A percentile compares a stretch with the other conserved stretches of the same genome.
phyloP scores from a whole-genome alignment of 2,113 vertebrate genomes.

The Paralichthys olivaceus region DNA sequence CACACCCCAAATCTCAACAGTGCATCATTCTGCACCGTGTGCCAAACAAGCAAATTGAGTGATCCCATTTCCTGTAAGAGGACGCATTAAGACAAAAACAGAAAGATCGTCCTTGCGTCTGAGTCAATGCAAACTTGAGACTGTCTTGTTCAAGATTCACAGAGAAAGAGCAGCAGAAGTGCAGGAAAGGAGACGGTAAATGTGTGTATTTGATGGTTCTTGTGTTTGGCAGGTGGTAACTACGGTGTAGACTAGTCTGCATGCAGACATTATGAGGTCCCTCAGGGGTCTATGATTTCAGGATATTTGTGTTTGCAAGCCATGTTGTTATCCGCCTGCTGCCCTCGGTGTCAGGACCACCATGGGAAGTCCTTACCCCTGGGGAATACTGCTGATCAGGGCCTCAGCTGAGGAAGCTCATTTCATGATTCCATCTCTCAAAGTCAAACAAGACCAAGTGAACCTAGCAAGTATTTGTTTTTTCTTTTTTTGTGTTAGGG shows the following conservation, averaged over 20 bases:
- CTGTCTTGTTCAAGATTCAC: neutral
- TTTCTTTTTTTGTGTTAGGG: neutral
- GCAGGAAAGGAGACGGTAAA: neutral
- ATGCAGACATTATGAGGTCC: slow-evolving; percentile 28
- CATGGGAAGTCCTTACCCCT: slow-evolving; percentile 44
- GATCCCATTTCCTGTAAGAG: slow-evolving; percentile 6
- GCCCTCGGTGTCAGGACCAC: slow-evolving; percentile 72
- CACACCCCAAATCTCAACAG: slow-evolving; percentile 20
- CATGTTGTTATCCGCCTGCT: slow-evolving; percentile 47
- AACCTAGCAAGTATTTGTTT: neutral
- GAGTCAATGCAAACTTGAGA: neutral
- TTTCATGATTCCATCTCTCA: slow-evolving; percentile 27
- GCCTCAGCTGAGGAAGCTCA: slow-evolving; percentile 13
- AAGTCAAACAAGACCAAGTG: neutral
- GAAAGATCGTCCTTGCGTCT: neutral
- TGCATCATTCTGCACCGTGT: slow-evolving; percentile 10
- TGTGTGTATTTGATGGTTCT: slow-evolving; percentile 7
- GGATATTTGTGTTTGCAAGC: slow-evolving; percentile 70
- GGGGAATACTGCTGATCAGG: slow-evolving; percentile 25
- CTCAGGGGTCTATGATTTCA: slow-evolving; percentile 55
- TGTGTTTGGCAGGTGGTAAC: slow-evolving; percentile 39
- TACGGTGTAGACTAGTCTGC: slow-evolving; percentile 4
- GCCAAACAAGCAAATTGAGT: slow-evolving; percentile 1
- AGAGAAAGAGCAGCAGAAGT: neutral
- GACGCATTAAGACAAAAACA: neutral